Base-by-base conservation (phyloP, 2,888 invertebrate species). In the Hemicrepidius hirtus region DNA sequence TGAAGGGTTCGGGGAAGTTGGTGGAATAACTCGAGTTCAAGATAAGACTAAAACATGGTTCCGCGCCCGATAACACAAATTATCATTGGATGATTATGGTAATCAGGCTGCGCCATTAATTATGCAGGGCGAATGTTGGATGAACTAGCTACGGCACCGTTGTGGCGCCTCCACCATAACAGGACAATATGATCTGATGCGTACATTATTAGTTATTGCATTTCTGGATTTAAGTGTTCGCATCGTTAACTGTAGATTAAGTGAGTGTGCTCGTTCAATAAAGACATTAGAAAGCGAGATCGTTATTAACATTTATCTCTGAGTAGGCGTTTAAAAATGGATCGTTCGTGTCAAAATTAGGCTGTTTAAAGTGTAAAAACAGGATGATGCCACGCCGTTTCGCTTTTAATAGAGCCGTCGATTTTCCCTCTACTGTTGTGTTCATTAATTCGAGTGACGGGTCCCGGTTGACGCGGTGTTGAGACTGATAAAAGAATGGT, bases 1-100 rank as follows among this genome's bases (percentile, higher is more conserved):
- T 49, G 49, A 49, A 12, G 18, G 18, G 49, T 32, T 63, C 12
- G 65, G 53, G 13, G 13, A 9, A 44, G 16, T 16, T 13, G 37
- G 37, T 12, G 28, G 13, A 35, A 57, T n/a, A 21, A 57, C 37
- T 55, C 9, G 32, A 12, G 9, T 13, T 13, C 20, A 28, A 57
- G 57, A 57, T 57, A 57, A 35, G 53, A 24, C 28, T 12, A 28
- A 28, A 53, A 28, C 28, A 32, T 32, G 64, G 57, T 53, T 57
- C 28, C 9, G 16, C 21, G 60, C 37, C 37, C 40, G 68, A 68
- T 62, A 68, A 68, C 68, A 62, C 67, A 71, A 71, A 71, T 71
- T 71, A 71, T 59, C 65, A 65, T 71, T 28, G 65, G 63, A 53
- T 37, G 71, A 71, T 71, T 71, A 71, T 71, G 71, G 71, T 71